Conservation (phyloP, 2,797 vertebrate species). For the Eulemur coronatus region DNA sequence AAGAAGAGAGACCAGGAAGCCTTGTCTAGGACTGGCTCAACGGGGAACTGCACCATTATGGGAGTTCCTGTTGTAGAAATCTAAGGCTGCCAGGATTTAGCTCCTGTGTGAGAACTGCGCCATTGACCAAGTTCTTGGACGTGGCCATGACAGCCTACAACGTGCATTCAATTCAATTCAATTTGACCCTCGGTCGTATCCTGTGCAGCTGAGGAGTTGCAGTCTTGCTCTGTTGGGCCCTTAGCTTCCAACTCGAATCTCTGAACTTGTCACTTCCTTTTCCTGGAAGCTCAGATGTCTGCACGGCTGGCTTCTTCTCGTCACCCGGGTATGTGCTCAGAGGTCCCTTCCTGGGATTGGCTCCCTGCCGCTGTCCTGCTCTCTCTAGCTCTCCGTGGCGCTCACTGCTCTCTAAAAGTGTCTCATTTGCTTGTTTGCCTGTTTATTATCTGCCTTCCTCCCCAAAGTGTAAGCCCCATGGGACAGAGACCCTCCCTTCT, state of each 20-base stretch:
- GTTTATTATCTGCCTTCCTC: not conserved
- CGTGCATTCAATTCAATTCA: rapidly evolving
- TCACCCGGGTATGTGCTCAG: rapidly evolving
- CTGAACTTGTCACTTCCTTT: not conserved
- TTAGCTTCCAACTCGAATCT: rapidly evolving
- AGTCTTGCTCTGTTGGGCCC: not conserved
- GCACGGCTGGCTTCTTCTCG: not conserved
- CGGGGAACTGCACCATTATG: rapidly evolving
- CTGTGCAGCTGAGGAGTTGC: not conserved
- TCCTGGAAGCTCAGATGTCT: not conserved
- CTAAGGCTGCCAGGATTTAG: not conserved
- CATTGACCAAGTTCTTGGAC: no score
- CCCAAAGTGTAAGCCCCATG: not conserved
- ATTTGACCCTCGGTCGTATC: not conserved
- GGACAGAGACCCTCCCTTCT: not conserved
- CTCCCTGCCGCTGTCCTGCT: not conserved
- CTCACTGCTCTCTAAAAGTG: not conserved
- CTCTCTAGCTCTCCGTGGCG: not conserved
- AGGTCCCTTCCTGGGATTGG: not conserved
- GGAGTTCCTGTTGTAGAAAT: not conserved
- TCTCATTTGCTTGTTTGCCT: not conserved
- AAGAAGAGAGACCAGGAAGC: not conserved
- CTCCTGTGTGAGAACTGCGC: rapidly evolving
- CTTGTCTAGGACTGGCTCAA: rapidly evolving
- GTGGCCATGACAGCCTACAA: rapidly evolving